phyloP scores from a whole-genome alignment of 2,797 vertebrate genomes.

The Crenuchus spilurus region DNA sequence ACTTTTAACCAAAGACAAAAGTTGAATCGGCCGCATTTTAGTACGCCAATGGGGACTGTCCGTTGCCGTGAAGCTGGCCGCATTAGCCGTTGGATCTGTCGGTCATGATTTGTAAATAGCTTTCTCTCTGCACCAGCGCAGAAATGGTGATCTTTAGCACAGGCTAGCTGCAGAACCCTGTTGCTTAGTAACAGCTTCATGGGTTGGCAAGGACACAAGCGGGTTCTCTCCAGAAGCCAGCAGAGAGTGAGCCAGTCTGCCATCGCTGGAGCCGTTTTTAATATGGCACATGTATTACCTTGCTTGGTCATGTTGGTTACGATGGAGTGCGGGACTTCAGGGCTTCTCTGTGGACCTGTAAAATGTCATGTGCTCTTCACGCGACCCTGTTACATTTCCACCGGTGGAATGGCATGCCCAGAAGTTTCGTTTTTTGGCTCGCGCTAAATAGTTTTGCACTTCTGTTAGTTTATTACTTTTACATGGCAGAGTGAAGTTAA shows the following conservation, averaged over 20 bases:
- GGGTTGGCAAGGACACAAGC: constrained; percentile 67
- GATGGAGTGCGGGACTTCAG: neutral
- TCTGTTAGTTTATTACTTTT: no score
- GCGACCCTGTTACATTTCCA: neutral
- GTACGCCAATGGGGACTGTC: neutral
- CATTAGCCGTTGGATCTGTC: constrained; percentile 34
- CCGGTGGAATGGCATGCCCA: neutral
- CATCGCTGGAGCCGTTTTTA: constrained; percentile 33
- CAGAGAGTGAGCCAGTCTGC: constrained; percentile 18
- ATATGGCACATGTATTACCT: constrained; percentile 28
- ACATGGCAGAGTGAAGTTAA: no score
- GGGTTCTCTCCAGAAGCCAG: constrained; percentile 34
- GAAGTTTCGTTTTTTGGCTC: neutral
- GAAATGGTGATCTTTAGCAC: constrained; percentile 68
- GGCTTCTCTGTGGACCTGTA: constrained; percentile 15
- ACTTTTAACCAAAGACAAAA: neutral
- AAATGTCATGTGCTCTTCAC: constrained; percentile 27
- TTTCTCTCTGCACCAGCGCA: constrained; percentile 39
- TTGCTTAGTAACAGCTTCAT: constrained; percentile 77
- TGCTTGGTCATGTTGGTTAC: neutral
- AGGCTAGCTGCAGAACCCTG: constrained; percentile 69
- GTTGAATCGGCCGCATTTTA: constrained; percentile 2
- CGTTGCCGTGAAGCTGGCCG: constrained; percentile 5
- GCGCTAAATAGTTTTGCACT: no score
- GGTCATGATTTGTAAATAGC: constrained; percentile 40